Base-by-base conservation (phyloP, 1,140 invertebrate genomes). In the Trichomalopsis sarcophagae region DNA sequence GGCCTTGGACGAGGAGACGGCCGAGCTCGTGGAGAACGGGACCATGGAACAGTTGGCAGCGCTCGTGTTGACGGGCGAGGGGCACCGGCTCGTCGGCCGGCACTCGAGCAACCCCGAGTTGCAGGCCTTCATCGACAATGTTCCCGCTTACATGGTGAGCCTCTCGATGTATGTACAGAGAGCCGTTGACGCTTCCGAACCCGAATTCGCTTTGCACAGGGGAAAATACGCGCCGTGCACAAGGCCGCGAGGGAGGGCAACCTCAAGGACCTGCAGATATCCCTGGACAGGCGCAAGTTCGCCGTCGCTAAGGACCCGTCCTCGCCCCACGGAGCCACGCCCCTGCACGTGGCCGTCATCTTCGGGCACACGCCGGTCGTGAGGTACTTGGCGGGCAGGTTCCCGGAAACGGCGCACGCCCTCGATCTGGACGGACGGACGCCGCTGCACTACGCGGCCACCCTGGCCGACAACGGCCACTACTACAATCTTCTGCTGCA, bases 21-120 rank as follows among this genome's bases (percentile, higher is more conserved):
- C 93, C 27, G 91, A 93, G 82, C 93, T 96, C 85, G 95, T 98
- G 27, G 95, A 95, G 87, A 94, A 94, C 71, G 97, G 96, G 6
- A 97, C 97, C 88, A 96, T 98, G 95, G 97, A 98, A 91, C 96
- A 97, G 92, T 92, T 98, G 87, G 97, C 97, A n/a, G 94, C 96
- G 81, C 93, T 98, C 87, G 97, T 98, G 2, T 93, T 98, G 10
- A 97, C 97, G 85, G 98, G 98, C 3, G 96, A 98, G 88, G 97
- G 97, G 0, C 95, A 96, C 83, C 94, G 96, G 89, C 92, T 99
- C 62, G 92, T 98, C 36, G 96, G 96, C 1, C 94, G 95, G 86
- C 95, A 94, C 74, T 97, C 97, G 40, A 93, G 94, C 68, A 96
- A 98, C 91, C 93, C 95, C 1, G 97, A 98, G 92, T 94, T 98